A percentile compares a stretch with the other conserved stretches of the same genome.
Conservation (phyloP, 1,140 invertebrate species). For the Potamilus streckersoni region DNA sequence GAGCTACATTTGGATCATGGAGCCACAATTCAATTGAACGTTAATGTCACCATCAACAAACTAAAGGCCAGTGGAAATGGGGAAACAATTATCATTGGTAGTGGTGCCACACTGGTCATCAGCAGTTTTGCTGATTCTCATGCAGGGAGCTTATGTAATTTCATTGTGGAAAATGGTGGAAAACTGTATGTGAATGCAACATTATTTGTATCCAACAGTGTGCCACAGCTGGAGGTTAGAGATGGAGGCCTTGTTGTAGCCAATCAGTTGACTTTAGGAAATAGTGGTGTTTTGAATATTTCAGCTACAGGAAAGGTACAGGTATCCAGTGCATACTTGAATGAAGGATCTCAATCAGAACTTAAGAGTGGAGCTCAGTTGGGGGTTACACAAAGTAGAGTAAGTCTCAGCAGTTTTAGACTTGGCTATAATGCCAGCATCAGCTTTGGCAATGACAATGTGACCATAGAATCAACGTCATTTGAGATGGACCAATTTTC, state of each 20-base stretch:
- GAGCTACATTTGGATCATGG: conserved; percentile 33
- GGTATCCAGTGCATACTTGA: conserved; percentile 14
- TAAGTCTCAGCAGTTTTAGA: conserved; percentile 20
- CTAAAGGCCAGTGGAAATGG: conserved; percentile 28
- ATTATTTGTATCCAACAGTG: conserved; percentile 23
- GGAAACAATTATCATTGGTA: conserved; percentile 18
- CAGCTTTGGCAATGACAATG: conserved; percentile 31
- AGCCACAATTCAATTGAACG: conserved; percentile 26
- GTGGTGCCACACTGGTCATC: conserved; percentile 10
- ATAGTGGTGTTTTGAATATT: conserved; percentile 32
- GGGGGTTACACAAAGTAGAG: conserved; percentile 11
- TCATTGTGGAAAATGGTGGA: conserved; percentile 3
- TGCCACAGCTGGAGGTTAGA: conserved; percentile 25
- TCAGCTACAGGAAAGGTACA: conserved; percentile 25
- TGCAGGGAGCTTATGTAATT: background rate
- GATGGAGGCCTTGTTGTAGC: conserved; percentile 23
- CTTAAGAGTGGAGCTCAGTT: conserved; percentile 23
- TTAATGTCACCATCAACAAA: conserved; percentile 20
- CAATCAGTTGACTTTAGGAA: conserved; percentile 29
- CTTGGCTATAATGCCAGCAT: conserved; percentile 40
- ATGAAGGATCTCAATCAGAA: conserved; percentile 16
- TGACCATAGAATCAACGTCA: conserved; percentile 27
- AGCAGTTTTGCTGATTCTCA: background rate
- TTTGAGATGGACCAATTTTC: conserved; percentile 45
- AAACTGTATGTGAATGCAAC: conserved; percentile 14